Conservation (phyloP, 2,797 vertebrate genomes). For the Adrianichthys oophorus region DNA sequence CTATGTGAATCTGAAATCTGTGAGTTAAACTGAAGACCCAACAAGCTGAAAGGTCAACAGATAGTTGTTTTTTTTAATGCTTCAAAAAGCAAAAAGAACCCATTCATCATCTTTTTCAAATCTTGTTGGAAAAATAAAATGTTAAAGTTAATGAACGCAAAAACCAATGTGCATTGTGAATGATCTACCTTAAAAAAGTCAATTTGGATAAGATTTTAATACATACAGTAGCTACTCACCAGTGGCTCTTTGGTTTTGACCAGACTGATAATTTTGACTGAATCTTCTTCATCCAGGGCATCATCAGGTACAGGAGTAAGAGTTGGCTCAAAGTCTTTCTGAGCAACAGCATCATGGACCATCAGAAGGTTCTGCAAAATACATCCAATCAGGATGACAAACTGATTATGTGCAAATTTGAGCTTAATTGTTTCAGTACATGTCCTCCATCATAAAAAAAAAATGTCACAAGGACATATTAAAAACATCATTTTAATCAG, state of each 20-base stretch:
- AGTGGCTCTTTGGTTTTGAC: conserved; percentile 92
- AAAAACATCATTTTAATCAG: too few relatives aligned
- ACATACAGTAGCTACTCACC: conserved; percentile 70
- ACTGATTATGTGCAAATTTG: conserved; percentile 4
- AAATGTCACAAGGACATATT: too few relatives aligned
- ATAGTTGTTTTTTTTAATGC: neutral
- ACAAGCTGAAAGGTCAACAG: neutral
- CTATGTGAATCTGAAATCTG: too few relatives aligned
- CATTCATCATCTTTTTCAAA: neutral
- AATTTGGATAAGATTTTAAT: neutral
- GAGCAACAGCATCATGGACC: conserved; percentile 90
- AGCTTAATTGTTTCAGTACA: neutral
- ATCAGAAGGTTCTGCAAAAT: conserved; percentile 83
- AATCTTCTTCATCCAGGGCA: conserved; percentile 86
- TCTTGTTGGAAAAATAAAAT: neutral
- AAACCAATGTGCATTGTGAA: too few relatives aligned
- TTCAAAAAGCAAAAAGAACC: neutral
- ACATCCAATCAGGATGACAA: conserved; percentile 8
- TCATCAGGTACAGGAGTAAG: conserved; percentile 86
- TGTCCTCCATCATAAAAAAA: too few relatives aligned
- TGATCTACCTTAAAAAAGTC: too few relatives aligned
- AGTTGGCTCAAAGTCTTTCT: conserved; percentile 85
- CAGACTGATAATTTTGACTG: conserved; percentile 91
- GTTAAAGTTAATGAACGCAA: too few relatives aligned
- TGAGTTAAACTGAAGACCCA: too few relatives aligned